A percentile compares a stretch with the other conserved stretches of the same genome.
Conservation (phyloP, 2,797 vertebrate genomes). For the Catostomus latipinnis region DNA sequence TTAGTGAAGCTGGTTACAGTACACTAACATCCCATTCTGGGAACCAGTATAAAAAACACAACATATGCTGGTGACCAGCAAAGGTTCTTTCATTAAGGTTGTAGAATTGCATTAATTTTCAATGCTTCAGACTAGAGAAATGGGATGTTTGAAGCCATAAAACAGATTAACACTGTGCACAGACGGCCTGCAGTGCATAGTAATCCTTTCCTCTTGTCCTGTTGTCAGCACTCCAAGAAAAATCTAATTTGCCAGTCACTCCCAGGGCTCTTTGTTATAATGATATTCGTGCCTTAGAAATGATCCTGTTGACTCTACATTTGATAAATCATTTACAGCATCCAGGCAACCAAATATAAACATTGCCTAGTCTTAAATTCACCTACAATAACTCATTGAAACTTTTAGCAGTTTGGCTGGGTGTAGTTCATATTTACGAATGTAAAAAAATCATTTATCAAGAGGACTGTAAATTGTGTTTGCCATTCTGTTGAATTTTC, state of each 20-base stretch:
- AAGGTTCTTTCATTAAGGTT: too few relatives aligned
- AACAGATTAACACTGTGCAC: too few relatives aligned
- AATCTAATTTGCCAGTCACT: conserved; percentile 48
- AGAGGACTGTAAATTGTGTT: neutral
- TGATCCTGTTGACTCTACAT: conserved; percentile 55
- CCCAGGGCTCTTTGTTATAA: conserved; percentile 49
- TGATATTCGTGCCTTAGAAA: conserved; percentile 65
- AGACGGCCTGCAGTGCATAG: neutral
- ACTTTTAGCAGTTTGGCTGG: neutral
- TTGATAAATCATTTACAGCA: conserved; percentile 51
- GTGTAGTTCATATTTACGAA: neutral
- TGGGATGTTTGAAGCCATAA: too few relatives aligned
- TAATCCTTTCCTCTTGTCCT: neutral
- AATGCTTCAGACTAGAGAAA: too few relatives aligned
- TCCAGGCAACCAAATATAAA: conserved; percentile 24
- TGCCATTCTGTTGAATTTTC: neutral
- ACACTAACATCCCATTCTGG: too few relatives aligned
- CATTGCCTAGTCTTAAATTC: neutral
- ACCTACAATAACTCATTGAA: conserved; percentile 6
- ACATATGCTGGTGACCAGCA: too few relatives aligned
- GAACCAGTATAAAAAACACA: too few relatives aligned
- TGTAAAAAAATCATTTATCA: neutral
- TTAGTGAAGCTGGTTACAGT: too few relatives aligned
- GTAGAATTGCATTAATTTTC: too few relatives aligned
- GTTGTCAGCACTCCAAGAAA: conserved; percentile 65